Evolutionary conservation across 2,888 invertebrate species (phyloP).

Genomic region (Endomychus coccineus): DNA sequence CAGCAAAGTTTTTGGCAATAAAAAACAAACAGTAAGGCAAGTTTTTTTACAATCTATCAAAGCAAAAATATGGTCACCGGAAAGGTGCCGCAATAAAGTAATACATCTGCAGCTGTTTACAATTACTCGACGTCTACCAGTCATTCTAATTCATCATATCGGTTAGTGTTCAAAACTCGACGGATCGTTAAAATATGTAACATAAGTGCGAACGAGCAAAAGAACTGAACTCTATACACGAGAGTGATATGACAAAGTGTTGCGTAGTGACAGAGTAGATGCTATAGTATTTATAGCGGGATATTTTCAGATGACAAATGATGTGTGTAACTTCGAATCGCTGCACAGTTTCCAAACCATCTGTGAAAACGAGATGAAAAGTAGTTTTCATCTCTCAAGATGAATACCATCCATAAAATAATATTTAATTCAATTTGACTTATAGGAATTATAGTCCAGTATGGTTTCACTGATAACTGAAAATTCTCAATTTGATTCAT

Average conservation of each 20-base stretch:
- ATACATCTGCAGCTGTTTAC: conserved; percentile 32
- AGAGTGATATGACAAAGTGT: conserved; percentile 34
- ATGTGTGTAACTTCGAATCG: conserved; percentile 30
- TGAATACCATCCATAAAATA: too few species aligned
- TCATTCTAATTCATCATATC: conserved; percentile 33
- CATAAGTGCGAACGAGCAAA: conserved; percentile 37
- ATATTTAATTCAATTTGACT: too few species aligned
- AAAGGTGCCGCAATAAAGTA: conserved; percentile 27
- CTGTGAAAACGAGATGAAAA: conserved; percentile 29
- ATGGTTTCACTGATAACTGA: too few species aligned
- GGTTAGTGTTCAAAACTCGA: conserved; percentile 28
- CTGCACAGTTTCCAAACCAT: conserved; percentile 31
- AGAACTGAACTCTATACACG: conserved; percentile 21
- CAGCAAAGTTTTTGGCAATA: too few species aligned
- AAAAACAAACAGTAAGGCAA: too few species aligned
- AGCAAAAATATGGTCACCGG: conserved; percentile 27
- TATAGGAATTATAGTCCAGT: too few species aligned
- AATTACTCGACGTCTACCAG: conserved; percentile 31
- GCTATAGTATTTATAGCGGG: conserved; percentile 29
- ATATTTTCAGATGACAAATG: conserved; percentile 36
- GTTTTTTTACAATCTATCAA: too few species aligned
- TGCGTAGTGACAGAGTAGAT: conserved; percentile 25
- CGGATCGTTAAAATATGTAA: conserved; percentile 39
- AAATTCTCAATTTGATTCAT: too few species aligned
- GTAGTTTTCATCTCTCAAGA: conserved; percentile 26